Evolutionary conservation across 2,888 invertebrate species (phyloP).

Genomic region (Idaea straminata): DNA sequence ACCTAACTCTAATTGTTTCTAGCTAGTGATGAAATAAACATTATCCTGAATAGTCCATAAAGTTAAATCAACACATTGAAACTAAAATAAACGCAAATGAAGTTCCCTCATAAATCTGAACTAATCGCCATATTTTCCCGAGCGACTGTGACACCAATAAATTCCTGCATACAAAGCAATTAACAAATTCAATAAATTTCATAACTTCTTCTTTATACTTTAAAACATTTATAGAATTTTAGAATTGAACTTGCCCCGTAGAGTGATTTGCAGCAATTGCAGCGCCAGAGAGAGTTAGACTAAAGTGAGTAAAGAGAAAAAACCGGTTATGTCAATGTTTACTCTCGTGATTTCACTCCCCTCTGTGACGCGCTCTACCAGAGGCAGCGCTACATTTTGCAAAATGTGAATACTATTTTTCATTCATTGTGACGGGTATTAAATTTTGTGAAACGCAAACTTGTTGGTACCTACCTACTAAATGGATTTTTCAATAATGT

Average conservation of each 20-base stretch:
- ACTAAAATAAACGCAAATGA: neutral
- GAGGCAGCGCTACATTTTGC: constrained; percentile 29
- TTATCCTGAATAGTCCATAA: neutral
- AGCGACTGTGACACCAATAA: constrained; percentile 4
- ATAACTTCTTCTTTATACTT: constrained; percentile 21
- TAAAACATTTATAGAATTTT: constrained; percentile 59
- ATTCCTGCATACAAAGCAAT: constrained; percentile 4
- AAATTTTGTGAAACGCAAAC: constrained; percentile 11
- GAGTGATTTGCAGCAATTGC: constrained; percentile 63
- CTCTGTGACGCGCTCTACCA: constrained; percentile 53
- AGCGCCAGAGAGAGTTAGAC: constrained; percentile 58
- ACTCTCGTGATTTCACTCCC: constrained; percentile 73
- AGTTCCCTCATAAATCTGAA: neutral
- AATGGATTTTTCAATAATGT: constrained; percentile 5
- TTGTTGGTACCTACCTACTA: neutral
- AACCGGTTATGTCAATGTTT: constrained; percentile 76
- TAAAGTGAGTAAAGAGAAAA: constrained; percentile 77
- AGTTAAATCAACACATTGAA: constrained; percentile 1
- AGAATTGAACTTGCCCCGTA: constrained; percentile 60
- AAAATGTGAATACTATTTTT: constrained; percentile 50
- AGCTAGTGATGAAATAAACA: neutral
- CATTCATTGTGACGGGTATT: constrained; percentile 25
- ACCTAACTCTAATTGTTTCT: too few relatives aligned
- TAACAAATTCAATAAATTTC: constrained; percentile 16
- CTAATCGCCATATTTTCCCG: neutral